Base-by-base conservation (phyloP, 2,797 vertebrate species). In the Borostomias antarcticus region DNA sequence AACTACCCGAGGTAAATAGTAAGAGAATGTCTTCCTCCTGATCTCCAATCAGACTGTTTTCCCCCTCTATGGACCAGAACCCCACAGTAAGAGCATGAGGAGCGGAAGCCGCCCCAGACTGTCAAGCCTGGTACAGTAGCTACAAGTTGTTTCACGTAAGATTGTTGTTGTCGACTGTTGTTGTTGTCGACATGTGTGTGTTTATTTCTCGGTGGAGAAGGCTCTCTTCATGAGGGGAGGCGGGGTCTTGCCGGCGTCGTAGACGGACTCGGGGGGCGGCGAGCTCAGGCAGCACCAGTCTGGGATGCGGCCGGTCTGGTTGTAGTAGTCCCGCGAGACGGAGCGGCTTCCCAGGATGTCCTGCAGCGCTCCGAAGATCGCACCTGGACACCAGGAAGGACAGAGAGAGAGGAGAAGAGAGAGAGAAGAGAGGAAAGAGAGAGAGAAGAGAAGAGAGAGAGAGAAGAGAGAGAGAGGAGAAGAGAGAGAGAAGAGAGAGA, bases 321-420 rank as follows among this genome's bases (percentile, higher is more conserved):
- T 96, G 80, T 99, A 99, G 85, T 96, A 96, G 11, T 99, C 97
- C 61, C 95, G 93, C n/a, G 97, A 98, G 71, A 99, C 92, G 0
- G 97, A 99, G 2, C 96, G 89, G 82, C 97, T 99, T 25, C 97
- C 96, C 52, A 99, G 89, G 58, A 99, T 95, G 86, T 99, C 98
- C 86, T 99, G 97, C 51, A 98, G 89, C 0, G 96, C 95, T 75
- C 97, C 97, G 66, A 99, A 99, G 85, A 98, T 92, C 32, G 96
- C 97, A 25, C 96, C 97, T 99, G 66, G 3, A 48, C n/a, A n/a
- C n/a, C n/a, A n/a, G n/a, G n/a, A n/a, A n/a, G n/a, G n/a, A n/a
- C n/a, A 26, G 10, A 2, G 43, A 0, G 68, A 37, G 28, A 17
- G 56, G 43, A 30, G 3, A 48, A 1, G n/a, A 54, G 9, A 11